These are phyloP conservation scores for Tubulanus polymorphus DNA, from an alignment of 2,888 invertebrate species.

Conservation along the genomic window DNA sequence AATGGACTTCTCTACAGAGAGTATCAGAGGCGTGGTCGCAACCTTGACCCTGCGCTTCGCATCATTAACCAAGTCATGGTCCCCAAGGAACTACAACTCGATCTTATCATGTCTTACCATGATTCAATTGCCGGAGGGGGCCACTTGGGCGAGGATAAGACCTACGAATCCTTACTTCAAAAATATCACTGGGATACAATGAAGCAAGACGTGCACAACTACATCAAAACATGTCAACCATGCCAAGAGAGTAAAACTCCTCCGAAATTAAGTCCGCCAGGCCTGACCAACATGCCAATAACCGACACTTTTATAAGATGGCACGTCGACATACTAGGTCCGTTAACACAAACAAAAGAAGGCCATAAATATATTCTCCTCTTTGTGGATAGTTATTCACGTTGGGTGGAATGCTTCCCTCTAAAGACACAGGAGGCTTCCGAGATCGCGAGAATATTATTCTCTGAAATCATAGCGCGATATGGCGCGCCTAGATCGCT, in stretches of 20 bases:
- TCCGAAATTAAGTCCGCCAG: not conserved
- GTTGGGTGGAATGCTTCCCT: slow-evolving; percentile 19
- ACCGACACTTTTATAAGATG: not conserved
- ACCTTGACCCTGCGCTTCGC: not conserved
- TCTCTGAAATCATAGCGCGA: slow-evolving; percentile 9
- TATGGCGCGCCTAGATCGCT: slow-evolving; percentile 13
- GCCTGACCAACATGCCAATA: not conserved
- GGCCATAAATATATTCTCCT: slow-evolving; percentile 9
- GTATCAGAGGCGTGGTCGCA: slow-evolving; percentile 6
- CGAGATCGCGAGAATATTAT: slow-evolving; percentile 7
- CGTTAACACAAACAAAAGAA: not conserved
- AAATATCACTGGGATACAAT: slow-evolving; percentile 19
- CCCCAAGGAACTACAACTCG: slow-evolving; percentile 4
- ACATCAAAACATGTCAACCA: slow-evolving; percentile 15
- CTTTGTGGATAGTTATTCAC: slow-evolving; percentile 13
- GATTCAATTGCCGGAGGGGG: slow-evolving; percentile 15
- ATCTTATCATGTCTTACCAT: slow-evolving; percentile 9
- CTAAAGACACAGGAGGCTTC: slow-evolving; percentile 10
- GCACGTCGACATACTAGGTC: not conserved
- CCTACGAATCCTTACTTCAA: slow-evolving; percentile 9
- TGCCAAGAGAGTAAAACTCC: slow-evolving; percentile 18
- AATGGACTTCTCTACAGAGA: slow-evolving; percentile 12
- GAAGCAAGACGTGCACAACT: slow-evolving; percentile 16
- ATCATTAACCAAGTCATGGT: slow-evolving; percentile 15
- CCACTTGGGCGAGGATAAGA: slow-evolving; percentile 13